Percentiles rank a stretch among this genome's conserved stretches.
Conservation (phyloP, 2,797 vertebrate genomes). For the Ambastaia sidthimunki region DNA sequence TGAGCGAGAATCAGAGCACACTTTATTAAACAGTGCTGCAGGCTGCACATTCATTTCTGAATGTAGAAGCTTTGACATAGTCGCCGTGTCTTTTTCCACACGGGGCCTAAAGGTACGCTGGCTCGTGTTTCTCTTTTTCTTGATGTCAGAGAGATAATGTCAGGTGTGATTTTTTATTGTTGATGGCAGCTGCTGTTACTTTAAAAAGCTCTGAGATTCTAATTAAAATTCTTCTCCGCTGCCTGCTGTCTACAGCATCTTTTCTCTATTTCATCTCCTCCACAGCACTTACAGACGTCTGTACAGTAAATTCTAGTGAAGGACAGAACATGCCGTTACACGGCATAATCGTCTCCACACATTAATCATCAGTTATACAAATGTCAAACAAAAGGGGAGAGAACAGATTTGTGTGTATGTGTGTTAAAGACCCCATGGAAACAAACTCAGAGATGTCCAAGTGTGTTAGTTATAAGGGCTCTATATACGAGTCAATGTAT, state of each 20-base stretch:
- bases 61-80: slow-evolving; percentile 13
- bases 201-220: slow-evolving; percentile 57
- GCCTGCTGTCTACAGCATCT: slow-evolving; percentile 53
- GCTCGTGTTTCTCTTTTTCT: slow-evolving; percentile 12
- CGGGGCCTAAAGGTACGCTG: slow-evolving; percentile 6
- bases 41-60: slow-evolving; percentile 17
- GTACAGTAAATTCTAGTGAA: slow-evolving; percentile 22
- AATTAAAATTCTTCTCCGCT: slow-evolving; percentile 64
- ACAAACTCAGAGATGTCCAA: neutral
- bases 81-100: slow-evolving; percentile 1
- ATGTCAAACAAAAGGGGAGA: slow-evolving; percentile 27
- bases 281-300: slow-evolving; percentile 16
- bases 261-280: slow-evolving; percentile 38
- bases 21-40: slow-evolving; percentile 25
- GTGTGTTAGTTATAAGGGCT: too few species aligned
- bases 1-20: slow-evolving; percentile 6
- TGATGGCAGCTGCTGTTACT: slow-evolving; percentile 54
- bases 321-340: slow-evolving; percentile 10
- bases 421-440: slow-evolving; percentile 9
- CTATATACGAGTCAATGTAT: too few species aligned
- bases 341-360: slow-evolving; percentile 15
- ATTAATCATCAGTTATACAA: slow-evolving; percentile 32
- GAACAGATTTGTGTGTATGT: slow-evolving; percentile 34
- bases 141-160: slow-evolving; percentile 25
- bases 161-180: slow-evolving; percentile 50